Evolutionary conservation across 2,797 vertebrate species (phyloP), one percentile per base, ranked within the genome.

Genomic region (Rhinoraja longicauda): DNA sequence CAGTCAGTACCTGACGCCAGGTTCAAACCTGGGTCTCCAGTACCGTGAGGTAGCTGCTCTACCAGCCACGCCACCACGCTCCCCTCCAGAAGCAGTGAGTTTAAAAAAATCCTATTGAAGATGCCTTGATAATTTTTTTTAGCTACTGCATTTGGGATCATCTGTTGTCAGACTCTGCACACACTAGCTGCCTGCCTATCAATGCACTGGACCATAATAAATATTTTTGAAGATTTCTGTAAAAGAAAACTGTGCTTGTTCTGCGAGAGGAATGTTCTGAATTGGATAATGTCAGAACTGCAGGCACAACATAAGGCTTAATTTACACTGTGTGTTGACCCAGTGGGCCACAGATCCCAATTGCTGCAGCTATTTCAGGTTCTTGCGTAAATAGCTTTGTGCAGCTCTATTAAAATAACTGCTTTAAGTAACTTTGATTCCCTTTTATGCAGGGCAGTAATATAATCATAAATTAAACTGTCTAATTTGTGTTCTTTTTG

Each of bases 401-500:
- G 76, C 13, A 36, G 29, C 32, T 77, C 76, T 17, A 13, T 77
- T 77, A 13, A 77, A 77, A 36, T 77, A 77, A 77, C n/a, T 77
- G 76, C n/a, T 77, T 36, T 36, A 36, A 36, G 76, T 77, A 77
- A 77, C 32, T 77, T 77, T 77, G 32, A 36, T 77, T 77, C 76
- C 76, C 12, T 77, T 77, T 77, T 36, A 77, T 32, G 76, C 32
- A 77, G n/a, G 76, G n/a, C 76, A 77, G 32, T 77, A 77, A 77
- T 32, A 77, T 77, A 36, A n/a, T 36, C 76, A 77, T 77, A 77
- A 77, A 77, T 77, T 77, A 77, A 77, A 77, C 76, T 77, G 76
- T 77, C 76, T 77, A 15, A 36, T 36, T 77, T 36, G 32, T 36
- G 13, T 32, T 77, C 32, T 13, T 77, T 77, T 36, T 77, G 76